phyloP scores from a whole-genome alignment of 2,113 vertebrate genomes.

The Odocoileus virginianus region DNA sequence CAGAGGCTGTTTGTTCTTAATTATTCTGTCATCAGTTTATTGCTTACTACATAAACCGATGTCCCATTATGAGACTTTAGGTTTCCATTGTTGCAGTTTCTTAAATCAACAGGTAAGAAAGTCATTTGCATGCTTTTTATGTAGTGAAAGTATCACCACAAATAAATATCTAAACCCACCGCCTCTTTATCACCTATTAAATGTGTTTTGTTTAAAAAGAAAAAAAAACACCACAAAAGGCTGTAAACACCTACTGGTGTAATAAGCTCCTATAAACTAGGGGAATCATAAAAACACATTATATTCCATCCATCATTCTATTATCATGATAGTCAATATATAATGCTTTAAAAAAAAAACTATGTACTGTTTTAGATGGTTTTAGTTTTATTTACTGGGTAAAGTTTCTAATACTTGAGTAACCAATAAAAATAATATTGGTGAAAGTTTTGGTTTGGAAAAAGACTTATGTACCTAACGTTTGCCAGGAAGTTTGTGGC shows the following conservation, averaged over 20 bases:
- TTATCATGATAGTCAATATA: background rate
- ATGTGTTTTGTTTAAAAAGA: background rate
- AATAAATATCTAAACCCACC: background rate
- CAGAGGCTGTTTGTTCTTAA: background rate
- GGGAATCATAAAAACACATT: background rate
- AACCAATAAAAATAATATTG: background rate
- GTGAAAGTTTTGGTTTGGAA: background rate
- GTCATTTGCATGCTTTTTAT: background rate
- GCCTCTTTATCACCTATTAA: background rate
- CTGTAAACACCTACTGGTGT: background rate
- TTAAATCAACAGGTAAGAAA: background rate
- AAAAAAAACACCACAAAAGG: background rate
- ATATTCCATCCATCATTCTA: background rate
- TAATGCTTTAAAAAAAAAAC: background rate
- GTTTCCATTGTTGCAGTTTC: background rate
- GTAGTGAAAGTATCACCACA: background rate
- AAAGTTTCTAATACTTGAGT: background rate
- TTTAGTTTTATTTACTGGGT: constrained; percentile 28
- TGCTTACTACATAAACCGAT: background rate
- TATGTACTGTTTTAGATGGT: background rate
- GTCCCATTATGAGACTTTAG: background rate
- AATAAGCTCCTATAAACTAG: background rate
- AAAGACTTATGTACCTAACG: background rate
- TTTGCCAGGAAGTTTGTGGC: background rate
- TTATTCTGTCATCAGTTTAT: background rate